Percentiles rank a stretch among this genome's conserved stretches.
These are phyloP conservation scores for Astropecten irregularis DNA, from an alignment of 53 echinoderm and acorn worm species.

Conservation along the genomic window DNA sequence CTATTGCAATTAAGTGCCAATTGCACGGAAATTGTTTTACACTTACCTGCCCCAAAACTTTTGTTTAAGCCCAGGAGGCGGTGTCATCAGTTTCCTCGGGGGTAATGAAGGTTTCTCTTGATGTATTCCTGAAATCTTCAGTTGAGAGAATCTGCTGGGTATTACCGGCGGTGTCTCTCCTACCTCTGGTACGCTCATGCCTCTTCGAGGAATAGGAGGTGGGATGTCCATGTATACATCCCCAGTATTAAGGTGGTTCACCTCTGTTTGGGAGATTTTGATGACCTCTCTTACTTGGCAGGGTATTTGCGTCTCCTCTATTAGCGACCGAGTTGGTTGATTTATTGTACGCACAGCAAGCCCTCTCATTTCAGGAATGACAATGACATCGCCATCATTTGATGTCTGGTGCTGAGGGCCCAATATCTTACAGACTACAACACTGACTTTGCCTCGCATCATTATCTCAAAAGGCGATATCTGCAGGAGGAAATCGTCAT, in stretches of 20 bases:
- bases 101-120: background rate
- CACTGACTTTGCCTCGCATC: background rate
- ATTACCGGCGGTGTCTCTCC: background rate
- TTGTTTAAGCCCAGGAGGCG: no score
- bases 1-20: no score
- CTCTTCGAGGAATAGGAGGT: background rate
- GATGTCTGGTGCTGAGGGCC: background rate
- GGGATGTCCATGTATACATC: background rate
- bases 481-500: slow-evolving; percentile 7
- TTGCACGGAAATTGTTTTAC: no score
- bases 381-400: background rate
- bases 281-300: background rate
- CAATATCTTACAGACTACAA: background rate
- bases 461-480: slow-evolving; percentile 18
- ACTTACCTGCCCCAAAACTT: no score
- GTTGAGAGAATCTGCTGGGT: background rate
- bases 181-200: background rate
- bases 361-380: background rate
- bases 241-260: background rate
- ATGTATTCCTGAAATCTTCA: background rate
- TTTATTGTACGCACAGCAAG: slow-evolving; percentile 24
- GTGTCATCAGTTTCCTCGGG: background rate
- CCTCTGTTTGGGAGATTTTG: background rate
- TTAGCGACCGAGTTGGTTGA: background rate
- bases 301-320: background rate